Evolutionary conservation across 2,113 vertebrate species (phyloP).

Genomic region (Athene noctua): DNA sequence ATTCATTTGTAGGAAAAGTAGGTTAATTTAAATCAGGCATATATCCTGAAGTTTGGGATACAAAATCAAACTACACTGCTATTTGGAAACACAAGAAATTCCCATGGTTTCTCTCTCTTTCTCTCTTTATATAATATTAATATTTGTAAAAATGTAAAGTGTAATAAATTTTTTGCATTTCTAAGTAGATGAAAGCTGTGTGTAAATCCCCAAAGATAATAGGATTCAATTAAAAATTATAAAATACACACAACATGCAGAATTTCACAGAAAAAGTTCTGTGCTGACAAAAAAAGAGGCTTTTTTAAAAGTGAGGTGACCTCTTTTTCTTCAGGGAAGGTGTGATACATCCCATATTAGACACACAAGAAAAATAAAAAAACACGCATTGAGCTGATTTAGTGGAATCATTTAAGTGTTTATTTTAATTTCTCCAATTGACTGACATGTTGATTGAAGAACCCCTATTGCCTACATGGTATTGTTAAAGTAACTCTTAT

Average conservation of each 20-base stretch:
- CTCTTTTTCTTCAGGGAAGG: background rate
- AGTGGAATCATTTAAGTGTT: background rate
- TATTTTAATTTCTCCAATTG: background rate
- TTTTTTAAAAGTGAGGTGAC: background rate
- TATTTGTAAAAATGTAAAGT: background rate
- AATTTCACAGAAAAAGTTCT: background rate
- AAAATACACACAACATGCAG: background rate
- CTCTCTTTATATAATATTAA: background rate
- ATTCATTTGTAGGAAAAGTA: constrained; percentile 21
- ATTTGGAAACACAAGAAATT: background rate
- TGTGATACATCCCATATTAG: background rate
- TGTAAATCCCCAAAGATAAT: background rate
- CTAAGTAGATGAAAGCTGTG: background rate
- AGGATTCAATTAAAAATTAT: background rate
- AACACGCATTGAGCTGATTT: background rate
- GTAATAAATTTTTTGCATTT: background rate
- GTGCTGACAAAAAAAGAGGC: background rate
- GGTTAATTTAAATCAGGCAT: constrained; percentile 10
- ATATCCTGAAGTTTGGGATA: constrained; percentile 7
- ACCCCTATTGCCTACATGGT: background rate
- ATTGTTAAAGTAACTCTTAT: background rate
- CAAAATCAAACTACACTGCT: background rate
- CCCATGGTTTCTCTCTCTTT: background rate
- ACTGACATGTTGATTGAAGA: background rate
- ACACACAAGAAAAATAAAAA: background rate